Evolutionary conservation across 2,888 invertebrate species (phyloP), one percentile per base, ranked within the genome.

Genomic region (Sericinus montela): DNA sequence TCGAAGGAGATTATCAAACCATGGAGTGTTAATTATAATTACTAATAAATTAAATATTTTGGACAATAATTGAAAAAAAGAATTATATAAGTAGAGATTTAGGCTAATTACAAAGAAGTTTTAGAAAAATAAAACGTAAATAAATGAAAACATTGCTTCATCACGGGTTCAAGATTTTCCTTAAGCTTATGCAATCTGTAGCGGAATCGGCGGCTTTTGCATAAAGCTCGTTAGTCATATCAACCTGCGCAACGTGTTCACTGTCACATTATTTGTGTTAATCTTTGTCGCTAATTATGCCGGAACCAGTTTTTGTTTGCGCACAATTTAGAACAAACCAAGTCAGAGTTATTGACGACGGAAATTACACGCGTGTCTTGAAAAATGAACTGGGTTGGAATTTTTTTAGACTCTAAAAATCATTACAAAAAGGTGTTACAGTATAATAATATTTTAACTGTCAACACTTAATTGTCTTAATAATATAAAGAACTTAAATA

Each of bases 191-290:
- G 7, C 1, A 32, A 32, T n/a, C 13, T 32, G 11, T 11, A 11
- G 11, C 11, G 7, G 11, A 16, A 1, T 13, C 39, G 10, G 9
- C 9, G 13, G 34, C 40, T 47, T 35, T 47, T 47, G 46, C 16
- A 35, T 28, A 40, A 35, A 19, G 28, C 46, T 47, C 29, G 40
- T 47, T 47, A 41, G 11, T 19, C 15, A 43, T 23, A 43, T 35
- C n/a, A 15, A 14, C 36, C 30, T 6, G 42, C n/a, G 7, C 9
- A 11, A 14, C 36, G 29, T 37, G 48, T 48, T 36, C 30, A 14
- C 42, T 48, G 42, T 48, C 48, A 48, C 48, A 42, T 48, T 48
- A 42, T 48, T 42, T 36, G 30, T 42, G 42, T 48, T 48, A 48
- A 48, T 48, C 42, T 42, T 42, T 37, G 36, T 30, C 48, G 23